Percentiles rank a stretch among this genome's conserved stretches.
phyloP scores from a whole-genome alignment of 2,797 vertebrate species.

The Nannoperca obscura region DNA sequence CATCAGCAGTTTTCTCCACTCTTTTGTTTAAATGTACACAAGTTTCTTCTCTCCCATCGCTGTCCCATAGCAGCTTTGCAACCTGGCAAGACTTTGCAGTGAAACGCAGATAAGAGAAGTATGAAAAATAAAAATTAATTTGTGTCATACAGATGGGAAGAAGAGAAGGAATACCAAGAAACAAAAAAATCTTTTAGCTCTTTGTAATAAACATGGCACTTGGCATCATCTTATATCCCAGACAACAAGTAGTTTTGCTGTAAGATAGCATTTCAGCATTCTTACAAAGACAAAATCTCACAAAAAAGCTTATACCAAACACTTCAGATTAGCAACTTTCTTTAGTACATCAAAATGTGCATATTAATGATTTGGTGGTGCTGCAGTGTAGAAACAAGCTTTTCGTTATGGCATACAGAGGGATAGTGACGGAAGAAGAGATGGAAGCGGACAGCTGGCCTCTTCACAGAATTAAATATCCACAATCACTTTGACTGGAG shows the following conservation, averaged over 20 bases:
- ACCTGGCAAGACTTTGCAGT: conserved; percentile 89
- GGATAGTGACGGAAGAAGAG: conserved; percentile 44
- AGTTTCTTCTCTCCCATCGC: conserved; percentile 84
- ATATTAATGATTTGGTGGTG: conserved; percentile 83
- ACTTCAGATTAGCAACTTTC: conserved; percentile 63
- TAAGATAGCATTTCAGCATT: conserved; percentile 66
- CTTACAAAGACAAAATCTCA: conserved; percentile 76
- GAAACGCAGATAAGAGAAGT: conserved; percentile 85
- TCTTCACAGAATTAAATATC: conserved; percentile 82
- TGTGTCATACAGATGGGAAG: conserved; percentile 45
- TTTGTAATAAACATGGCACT: conserved; percentile 48
- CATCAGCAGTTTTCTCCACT: conserved; percentile 83
- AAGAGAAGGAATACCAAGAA: conserved; percentile 32
- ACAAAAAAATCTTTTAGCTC: conserved; percentile 31
- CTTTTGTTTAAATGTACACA: conserved; percentile 90
- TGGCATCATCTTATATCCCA: conserved; percentile 84
- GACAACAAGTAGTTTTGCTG: conserved; percentile 75
- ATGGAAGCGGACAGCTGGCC: conserved; percentile 54
- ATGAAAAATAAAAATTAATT: conserved; percentile 80
- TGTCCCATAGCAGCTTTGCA: conserved; percentile 91
- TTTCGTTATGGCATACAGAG: conserved; percentile 78
- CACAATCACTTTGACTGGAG: conserved; percentile 74
- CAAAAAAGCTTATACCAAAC: conserved; percentile 76
- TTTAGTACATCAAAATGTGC: conserved; percentile 76
- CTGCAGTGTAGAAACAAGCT: conserved; percentile 54